Percentiles rank a stretch among this genome's conserved stretches.
These are phyloP conservation scores for Illadopsis cleaveri DNA, from an alignment of 2,113 vertebrate genomes.

Conservation along the genomic window DNA sequence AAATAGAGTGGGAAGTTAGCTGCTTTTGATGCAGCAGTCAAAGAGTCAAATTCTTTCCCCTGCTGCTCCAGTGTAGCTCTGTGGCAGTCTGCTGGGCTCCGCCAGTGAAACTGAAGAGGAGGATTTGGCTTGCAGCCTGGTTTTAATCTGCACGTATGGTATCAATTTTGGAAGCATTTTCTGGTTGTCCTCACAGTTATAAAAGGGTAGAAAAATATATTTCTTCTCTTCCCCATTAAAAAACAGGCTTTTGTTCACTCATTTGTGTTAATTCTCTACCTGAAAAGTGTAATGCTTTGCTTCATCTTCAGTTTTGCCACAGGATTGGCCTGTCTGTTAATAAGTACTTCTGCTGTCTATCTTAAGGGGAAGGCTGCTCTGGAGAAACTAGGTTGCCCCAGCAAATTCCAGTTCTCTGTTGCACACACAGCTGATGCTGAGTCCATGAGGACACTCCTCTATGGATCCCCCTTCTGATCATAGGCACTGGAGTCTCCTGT, in stretches of 20 bases:
- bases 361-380: not conserved
- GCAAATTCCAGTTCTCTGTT: not conserved
- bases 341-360: not conserved
- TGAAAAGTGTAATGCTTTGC: not conserved
- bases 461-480: rapidly evolving
- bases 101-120: slow-evolving; percentile 54
- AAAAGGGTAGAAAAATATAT: slow-evolving; percentile 49
- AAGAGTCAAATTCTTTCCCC: slow-evolving; percentile 57
- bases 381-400: not conserved
- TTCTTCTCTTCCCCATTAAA: not conserved
- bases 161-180: slow-evolving; percentile 68
- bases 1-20: slow-evolving; percentile 21
- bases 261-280: slow-evolving; percentile 1
- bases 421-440: rapidly evolving
- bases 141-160: slow-evolving; percentile 65
- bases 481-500: not conserved
- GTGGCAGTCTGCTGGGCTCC: slow-evolving; percentile 48
- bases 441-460: not conserved
- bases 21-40: slow-evolving; percentile 46
- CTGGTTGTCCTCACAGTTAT: slow-evolving; percentile 62
- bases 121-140: slow-evolving; percentile 54
- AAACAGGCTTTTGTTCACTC: not conserved
- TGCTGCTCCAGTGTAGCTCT: not conserved
- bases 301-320: not conserved
- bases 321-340: not conserved